Percentiles rank a stretch among this genome's conserved stretches.
Conservation (phyloP, 2,797 vertebrate genomes). For the Myripristis jacobus region DNA sequence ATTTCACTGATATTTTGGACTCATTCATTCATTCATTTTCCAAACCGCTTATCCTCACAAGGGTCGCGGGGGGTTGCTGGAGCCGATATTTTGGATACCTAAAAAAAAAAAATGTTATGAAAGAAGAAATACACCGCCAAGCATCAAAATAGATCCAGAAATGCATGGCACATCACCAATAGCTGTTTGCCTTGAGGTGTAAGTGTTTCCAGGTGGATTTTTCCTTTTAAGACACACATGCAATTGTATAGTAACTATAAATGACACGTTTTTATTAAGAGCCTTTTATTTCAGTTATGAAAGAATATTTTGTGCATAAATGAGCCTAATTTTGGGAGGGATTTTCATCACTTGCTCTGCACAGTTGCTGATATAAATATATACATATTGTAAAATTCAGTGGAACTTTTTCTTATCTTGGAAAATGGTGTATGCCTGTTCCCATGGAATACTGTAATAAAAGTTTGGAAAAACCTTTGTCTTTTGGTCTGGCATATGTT, state of each 20-base stretch:
- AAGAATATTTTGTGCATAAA: conserved; percentile 50
- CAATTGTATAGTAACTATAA: conserved; percentile 46
- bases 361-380: conserved; percentile 66
- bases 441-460: conserved; percentile 88
- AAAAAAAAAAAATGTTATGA: too few relatives aligned
- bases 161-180: too few relatives aligned
- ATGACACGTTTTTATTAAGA: conserved; percentile 26
- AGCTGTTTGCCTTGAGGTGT: not conserved
- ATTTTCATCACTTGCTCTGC: conserved; percentile 53
- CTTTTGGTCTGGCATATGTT: conserved; percentile 4
- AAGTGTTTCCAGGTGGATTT: conserved; percentile 60
- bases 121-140: too few relatives aligned
- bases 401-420: conserved; percentile 82
- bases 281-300: conserved; percentile 42
- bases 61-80: too few relatives aligned
- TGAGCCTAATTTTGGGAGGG: conserved; percentile 21
- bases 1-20: too few relatives aligned
- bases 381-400: conserved; percentile 77
- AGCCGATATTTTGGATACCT: too few relatives aligned
- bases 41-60: too few relatives aligned
- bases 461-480: conserved; percentile 54
- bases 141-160: too few relatives aligned
- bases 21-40: too few relatives aligned
- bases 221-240: conserved; percentile 42
- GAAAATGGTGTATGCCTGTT: conserved; percentile 85